These are phyloP conservation scores for Nyctibius bracteatus DNA, from an alignment of 2,113 vertebrate genomes.

Conservation along the genomic window DNA sequence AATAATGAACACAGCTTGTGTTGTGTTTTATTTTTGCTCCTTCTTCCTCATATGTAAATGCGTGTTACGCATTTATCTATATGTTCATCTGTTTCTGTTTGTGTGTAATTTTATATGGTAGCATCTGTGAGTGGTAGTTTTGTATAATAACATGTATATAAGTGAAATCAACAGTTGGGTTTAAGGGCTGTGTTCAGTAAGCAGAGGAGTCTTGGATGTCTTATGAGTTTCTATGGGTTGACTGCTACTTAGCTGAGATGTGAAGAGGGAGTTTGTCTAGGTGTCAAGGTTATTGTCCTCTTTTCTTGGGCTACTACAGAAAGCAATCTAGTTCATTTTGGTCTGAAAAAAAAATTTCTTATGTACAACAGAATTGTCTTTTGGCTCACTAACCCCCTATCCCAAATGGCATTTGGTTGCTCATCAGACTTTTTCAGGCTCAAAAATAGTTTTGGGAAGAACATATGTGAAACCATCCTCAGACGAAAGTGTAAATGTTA, in stretches of 20 bases:
- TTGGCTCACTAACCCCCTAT: not conserved
- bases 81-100: slow-evolving; percentile 41
- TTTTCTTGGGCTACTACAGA: not conserved
- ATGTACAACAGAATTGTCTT: not conserved
- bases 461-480: not conserved
- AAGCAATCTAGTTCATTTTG: not conserved
- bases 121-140: slow-evolving; percentile 10
- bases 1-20: not conserved
- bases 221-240: not conserved
- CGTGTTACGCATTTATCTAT: accelerated
- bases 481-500: not conserved
- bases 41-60: not conserved
- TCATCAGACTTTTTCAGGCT: not conserved
- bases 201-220: not conserved
- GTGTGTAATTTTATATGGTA: not conserved
- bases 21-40: not conserved
- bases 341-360: not conserved
- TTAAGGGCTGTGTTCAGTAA: not conserved
- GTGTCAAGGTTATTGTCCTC: not conserved
- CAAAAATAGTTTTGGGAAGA: not conserved
- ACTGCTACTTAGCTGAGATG: not conserved
- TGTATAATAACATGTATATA: not conserved
- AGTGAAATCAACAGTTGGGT: slow-evolving; percentile 21
- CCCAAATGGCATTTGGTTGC: not conserved
- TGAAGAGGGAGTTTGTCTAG: not conserved